Base-by-base conservation (phyloP, 2,888 invertebrate genomes). In the Cephalotes varians region DNA sequence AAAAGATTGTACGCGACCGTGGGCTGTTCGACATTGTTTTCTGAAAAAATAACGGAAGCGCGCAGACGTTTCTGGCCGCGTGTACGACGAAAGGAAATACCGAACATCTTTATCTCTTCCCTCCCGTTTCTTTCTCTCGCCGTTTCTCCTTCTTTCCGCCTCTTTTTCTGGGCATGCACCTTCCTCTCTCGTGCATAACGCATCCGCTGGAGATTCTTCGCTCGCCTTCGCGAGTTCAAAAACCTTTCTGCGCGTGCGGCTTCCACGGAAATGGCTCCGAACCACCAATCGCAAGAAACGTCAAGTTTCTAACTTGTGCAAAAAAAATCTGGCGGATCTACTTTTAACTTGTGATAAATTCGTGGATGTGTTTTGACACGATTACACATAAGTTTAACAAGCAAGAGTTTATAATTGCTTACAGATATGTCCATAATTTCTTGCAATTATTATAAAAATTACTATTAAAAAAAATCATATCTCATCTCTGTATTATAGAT, bases 181-280 rank as follows among this genome's bases (percentile, higher is more conserved):
- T 81, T 69, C 62, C 81, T 81, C 81, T 76, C 83, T 81, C 83
- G 85, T 71, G 85, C 83, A 83, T 87, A 87, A 87, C 87, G 83
- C 85, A 87, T 84, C 81, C 85, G 80, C 80, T 71, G 82, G 76
- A n/a, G n/a, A 85, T 88, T 88, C 88, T 84, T 88, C 73, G 83
- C 85, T 88, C 73, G 85, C 84, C 64, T 64, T 71, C 84, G 54
- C 73, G 88, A 85, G 89, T 89, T 88, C 89, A 90, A 90, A 90
- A 89, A 89, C 89, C 90, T 89, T 86, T 76, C 67, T 85, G 84
- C 88, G 87, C 90, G 88, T 88, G 90, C 82, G 76, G 83, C 83
- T 85, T 87, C 80, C 83, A 73, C 71, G 73, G 82, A 86, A 85
- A 87, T 81, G 81, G 81, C 76, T 67, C 54, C 69, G 72, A 76